Base-by-base conservation (phyloP, 2,888 invertebrate genomes). In the Drosophila anomalata region DNA sequence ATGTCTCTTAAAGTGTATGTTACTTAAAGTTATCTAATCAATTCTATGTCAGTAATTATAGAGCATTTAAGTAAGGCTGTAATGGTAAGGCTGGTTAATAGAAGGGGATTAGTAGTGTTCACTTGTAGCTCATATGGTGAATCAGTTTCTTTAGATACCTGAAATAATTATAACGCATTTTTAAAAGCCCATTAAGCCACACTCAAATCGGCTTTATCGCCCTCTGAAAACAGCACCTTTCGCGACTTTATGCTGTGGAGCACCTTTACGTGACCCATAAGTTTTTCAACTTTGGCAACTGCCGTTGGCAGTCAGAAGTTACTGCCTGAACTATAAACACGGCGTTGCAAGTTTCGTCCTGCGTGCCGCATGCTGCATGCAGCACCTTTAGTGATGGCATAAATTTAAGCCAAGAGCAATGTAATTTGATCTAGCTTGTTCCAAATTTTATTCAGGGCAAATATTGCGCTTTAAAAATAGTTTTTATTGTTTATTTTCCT, bases 241-340 rank as follows among this genome's bases (percentile, higher is more conserved):
- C 44, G n/a, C 14, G 39, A 60, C 41, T 62, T n/a, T 39, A 47
- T 24, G 31, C 60, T 29, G 22, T 6, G 5, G 17, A 47, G 31
- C 29, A 29, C 52, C 66, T 39, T 52, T 31, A 81, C 76, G 73
- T 78, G 70, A 57, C 62, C 52, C 61, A 41, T 41, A 69, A 56
- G 39, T 68, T 58, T 26, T 42, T 36, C 56, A 62, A 63, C 61
- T 72, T 74, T 46, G 42, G 53, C 29, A 59, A 59, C 66, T 60
- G 66, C 42, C 50, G 31, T 47, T 24, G 26, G 50, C 68, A 57
- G 58, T 22, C 63, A 51, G 58, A 63, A 80, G 70, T 54, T 80
- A 33, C 20, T 39, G 11, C 11, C 54, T 48, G 20, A 39, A 63
- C 50, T 54, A 58, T 36, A 44, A 55, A 67, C 55, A 67, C 29